Evolutionary conservation across 2,113 vertebrate genomes (phyloP).

Genomic region (Saimiri boliviensis): DNA sequence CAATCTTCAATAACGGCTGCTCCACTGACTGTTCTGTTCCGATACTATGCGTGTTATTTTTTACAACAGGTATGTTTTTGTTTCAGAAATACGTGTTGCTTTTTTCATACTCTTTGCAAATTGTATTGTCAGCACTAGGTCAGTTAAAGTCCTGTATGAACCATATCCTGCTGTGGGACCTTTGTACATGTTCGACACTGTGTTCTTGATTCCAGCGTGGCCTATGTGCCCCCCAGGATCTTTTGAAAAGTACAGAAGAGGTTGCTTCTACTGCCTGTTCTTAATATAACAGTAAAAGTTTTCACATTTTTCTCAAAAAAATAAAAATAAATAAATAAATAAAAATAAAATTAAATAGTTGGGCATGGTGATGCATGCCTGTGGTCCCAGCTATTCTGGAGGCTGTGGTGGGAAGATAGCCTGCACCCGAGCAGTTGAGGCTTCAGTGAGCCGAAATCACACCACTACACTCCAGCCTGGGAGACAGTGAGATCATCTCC

Average conservation of each 20-base stretch:
- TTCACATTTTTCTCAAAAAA: not conserved
- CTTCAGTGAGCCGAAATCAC: no score
- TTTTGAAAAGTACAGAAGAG: not conserved
- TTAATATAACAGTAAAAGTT: constrained; percentile 8
- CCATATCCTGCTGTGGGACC: not conserved
- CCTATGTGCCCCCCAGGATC: not conserved
- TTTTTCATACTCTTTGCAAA: not conserved
- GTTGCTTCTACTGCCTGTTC: not conserved
- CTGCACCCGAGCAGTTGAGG: no score
- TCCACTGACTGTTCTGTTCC: not conserved
- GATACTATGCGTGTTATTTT: rapidly evolving
- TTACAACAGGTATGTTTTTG: not conserved
- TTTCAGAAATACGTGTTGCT: not conserved
- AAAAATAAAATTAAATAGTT: no score
- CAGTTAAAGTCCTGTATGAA: not conserved
- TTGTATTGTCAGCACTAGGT: not conserved
- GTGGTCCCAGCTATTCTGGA: no score
- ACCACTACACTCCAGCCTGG: no score
- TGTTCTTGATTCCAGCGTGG: not conserved
- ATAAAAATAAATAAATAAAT: no score
- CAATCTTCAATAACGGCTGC: not conserved
- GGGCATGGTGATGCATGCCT: no score
- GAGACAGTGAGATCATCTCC: no score
- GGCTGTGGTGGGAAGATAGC: no score
- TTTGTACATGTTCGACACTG: not conserved